A percentile compares a stretch with the other conserved stretches of the same genome.
Evolutionary conservation across 1,140 invertebrate species (phyloP).

Genomic region (Idris sp.): DNA sequence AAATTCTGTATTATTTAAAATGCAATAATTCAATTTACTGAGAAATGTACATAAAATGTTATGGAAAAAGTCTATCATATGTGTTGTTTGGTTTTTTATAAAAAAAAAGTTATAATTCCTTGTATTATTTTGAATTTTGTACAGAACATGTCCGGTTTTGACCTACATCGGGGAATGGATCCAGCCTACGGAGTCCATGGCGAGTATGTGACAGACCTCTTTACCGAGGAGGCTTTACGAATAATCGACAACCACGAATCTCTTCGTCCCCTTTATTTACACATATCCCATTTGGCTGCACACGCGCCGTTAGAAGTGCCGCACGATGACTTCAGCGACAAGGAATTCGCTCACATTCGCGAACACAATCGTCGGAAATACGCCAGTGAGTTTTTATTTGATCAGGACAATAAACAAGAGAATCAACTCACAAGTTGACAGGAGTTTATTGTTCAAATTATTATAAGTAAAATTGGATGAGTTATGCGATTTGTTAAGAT

Average conservation of each 20-base stretch:
- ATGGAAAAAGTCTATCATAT: too few relatives aligned
- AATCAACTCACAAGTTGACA: too few relatives aligned
- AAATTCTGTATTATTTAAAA: too few relatives aligned
- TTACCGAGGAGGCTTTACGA: conserved; percentile 81
- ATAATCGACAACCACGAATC: conserved; percentile 81
- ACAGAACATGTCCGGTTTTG: conserved; percentile 78
- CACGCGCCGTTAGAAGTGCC: conserved; percentile 82
- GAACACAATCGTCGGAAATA: conserved; percentile 83
- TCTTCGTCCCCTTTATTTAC: conserved; percentile 83
- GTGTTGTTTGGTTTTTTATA: too few relatives aligned
- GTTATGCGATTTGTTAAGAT: too few relatives aligned
- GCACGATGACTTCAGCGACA: conserved; percentile 81
- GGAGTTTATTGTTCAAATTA: too few relatives aligned
- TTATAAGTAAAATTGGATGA: too few relatives aligned
- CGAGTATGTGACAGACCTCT: conserved; percentile 84
- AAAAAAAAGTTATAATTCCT: too few relatives aligned
- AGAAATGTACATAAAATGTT: too few relatives aligned
- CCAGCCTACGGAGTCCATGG: conserved; percentile 81
- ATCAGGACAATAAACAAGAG: too few relatives aligned
- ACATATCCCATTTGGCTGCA: conserved; percentile 83
- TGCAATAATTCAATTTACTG: too few relatives aligned
- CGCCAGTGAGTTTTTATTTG: conserved; percentile 82
- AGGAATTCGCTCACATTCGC: conserved; percentile 82
- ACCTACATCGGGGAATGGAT: conserved; percentile 79
- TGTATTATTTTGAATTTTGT: too few relatives aligned